Evolutionary conservation across 2,113 vertebrate species (phyloP), one percentile per base, ranked within the genome.

Genomic region (Lepisosteus osseus): DNA sequence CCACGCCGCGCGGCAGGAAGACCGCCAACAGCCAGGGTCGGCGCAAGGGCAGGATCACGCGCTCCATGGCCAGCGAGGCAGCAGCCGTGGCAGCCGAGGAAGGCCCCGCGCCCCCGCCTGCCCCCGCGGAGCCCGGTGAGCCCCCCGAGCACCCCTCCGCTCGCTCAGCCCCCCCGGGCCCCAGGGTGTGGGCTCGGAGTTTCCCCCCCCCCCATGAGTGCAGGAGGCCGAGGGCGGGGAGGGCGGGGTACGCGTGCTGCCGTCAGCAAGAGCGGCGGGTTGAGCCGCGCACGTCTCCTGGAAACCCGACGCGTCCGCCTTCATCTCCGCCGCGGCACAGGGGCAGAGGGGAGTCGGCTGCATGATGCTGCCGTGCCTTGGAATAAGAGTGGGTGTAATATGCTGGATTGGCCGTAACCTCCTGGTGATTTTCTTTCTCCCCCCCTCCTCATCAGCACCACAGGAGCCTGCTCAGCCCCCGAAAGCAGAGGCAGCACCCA

Each of bases 21-120:
- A 99, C 97, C 0, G 97, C 96, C 81, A 99, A 98, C 77, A 98
- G 97, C 81, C 97, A 98, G 85, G 96, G 97, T 69, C 95, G 97
- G 3, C 89, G 97, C 11, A 99, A 98, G 83, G 95, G 97, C 86
- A 89, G 97, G 54, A 95, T 99, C 89, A 98, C 97, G 71, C 93
- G 97, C 73, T 99, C 97, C 70, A 99, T 99, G 97, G 97, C 97
- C 71, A 98, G 92, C 56, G 97, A 99, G 82, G 96, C 96, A 2
- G 95, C 96, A 0, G 93, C 95, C 54, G 94, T 94, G 63, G 94
- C 83, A 57, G 85, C 94, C 0, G 97, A 98, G 79, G 97, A 99
- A 5, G 89, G 92, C 0, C 93, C 92, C 0, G 88, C 94, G 57
- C 75, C 94, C 59, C 88, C 94, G 0, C 87, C 94, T 0, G 89